Evolutionary conservation across 2,888 invertebrate species (phyloP).

Genomic region (Calameuta pallipes): DNA sequence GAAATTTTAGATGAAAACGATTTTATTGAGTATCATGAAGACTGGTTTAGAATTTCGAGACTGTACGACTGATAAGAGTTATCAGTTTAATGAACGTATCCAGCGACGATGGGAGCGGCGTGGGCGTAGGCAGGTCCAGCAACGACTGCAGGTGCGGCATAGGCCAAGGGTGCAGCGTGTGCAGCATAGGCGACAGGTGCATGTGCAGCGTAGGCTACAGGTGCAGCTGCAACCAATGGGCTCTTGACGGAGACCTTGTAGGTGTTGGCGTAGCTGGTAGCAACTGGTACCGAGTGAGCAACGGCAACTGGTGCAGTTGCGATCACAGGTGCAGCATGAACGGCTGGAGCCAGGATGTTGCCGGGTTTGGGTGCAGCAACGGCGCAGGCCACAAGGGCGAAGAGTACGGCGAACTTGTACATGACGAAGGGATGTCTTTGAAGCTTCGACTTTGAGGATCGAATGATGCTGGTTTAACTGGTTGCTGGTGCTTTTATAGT

Average conservation of each 20-base stretch:
- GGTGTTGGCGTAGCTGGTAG: conserved; percentile 75
- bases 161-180: conserved; percentile 49
- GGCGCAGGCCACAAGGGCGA: conserved; percentile 57
- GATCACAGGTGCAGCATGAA: conserved; percentile 44
- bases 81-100: conserved; percentile 50
- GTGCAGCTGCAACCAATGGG: conserved; percentile 56
- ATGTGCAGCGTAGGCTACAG: conserved; percentile 53
- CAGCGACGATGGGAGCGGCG: conserved; percentile 58
- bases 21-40: conserved; percentile 22
- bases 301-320: conserved; percentile 61
- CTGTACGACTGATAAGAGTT: conserved; percentile 30
- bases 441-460: conserved; percentile 33
- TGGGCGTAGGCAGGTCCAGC: conserved; percentile 55
- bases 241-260: conserved; percentile 69
- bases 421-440: conserved; percentile 31
- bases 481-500: conserved; percentile 45
- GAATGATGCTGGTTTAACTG: conserved; percentile 42
- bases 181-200: conserved; percentile 63
- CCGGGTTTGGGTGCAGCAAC: conserved; percentile 65
- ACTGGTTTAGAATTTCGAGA: conserved; percentile 13
- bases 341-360: conserved; percentile 53
- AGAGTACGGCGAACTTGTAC: conserved; percentile 51
- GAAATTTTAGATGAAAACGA: conserved; percentile 22
- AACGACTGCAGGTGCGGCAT: conserved; percentile 52
- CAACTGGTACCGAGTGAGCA: conserved; percentile 70